These are phyloP conservation scores for Macaca nemestrina DNA, from an alignment of 2,113 vertebrate species.

Conservation along the genomic window DNA sequence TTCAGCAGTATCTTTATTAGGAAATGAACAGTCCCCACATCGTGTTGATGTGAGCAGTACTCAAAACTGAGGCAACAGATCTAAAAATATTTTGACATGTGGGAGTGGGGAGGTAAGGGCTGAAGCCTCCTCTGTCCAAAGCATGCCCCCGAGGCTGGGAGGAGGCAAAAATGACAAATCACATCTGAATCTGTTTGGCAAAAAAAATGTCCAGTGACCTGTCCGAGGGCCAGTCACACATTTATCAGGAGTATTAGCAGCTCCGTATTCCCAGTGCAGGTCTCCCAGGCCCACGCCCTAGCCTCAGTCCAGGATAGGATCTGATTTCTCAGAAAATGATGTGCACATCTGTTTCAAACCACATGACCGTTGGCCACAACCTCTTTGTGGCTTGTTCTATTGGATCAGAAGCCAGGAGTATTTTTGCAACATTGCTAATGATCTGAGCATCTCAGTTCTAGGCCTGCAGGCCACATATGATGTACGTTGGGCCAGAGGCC, in stretches of 20 bases:
- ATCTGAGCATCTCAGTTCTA: neutral
- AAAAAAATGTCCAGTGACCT: neutral
- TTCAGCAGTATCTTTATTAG: neutral
- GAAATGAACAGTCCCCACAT: neutral
- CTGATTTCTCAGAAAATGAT: neutral
- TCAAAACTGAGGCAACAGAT: neutral
- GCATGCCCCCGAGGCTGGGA: neutral
- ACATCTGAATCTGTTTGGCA: neutral
- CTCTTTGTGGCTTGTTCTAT: neutral
- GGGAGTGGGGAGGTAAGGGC: neutral
- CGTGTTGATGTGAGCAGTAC: neutral
- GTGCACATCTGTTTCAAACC: neutral
- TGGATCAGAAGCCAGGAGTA: neutral
- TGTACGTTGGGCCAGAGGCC: neutral
- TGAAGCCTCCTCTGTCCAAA: neutral
- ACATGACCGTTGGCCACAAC: neutral
- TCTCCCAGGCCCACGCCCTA: too few species aligned
- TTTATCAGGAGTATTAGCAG: neutral
- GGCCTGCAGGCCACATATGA: neutral
- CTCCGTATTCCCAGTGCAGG: fast-evolving
- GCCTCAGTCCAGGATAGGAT: fast-evolving
- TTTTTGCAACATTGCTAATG: neutral
- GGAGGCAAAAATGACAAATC: neutral
- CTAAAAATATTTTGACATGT: constrained; percentile 6
- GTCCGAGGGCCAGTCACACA: too few species aligned